Percentiles rank a stretch among this genome's conserved stretches.
Evolutionary conservation across 2,797 vertebrate species (phyloP).

Genomic region (Halcyon leucocephala): DNA sequence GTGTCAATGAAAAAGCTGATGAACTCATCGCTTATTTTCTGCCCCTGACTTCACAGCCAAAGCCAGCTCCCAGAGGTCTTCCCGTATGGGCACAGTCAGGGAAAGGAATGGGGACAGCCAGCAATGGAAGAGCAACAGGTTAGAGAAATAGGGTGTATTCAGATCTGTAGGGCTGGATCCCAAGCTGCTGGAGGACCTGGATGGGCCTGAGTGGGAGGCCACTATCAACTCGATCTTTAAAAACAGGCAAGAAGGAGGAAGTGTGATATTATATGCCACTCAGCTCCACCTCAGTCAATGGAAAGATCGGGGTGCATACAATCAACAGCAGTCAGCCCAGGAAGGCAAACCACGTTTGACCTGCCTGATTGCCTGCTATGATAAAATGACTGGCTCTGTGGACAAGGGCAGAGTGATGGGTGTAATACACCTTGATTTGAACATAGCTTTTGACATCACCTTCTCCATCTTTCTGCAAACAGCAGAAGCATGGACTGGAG

Average conservation of each 20-base stretch:
- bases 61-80: not conserved
- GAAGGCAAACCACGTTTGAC: not conserved
- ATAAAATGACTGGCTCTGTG: not conserved
- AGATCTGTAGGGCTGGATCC: not conserved
- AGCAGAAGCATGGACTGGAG: not conserved
- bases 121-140: not conserved
- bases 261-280: not conserved
- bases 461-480: not conserved
- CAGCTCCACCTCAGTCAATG: not conserved
- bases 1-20: not conserved
- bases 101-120: not conserved
- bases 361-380: not conserved
- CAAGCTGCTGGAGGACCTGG: not conserved
- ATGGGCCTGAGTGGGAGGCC: not conserved
- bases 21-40: not conserved
- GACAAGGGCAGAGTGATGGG: not conserved
- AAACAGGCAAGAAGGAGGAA: not conserved
- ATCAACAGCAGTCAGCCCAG: not conserved
- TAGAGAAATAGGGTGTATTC: not conserved
- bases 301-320: not conserved
- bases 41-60: not conserved
- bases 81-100: accelerated
- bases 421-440: not conserved
- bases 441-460: not conserved
- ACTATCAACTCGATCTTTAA: not conserved